Percentiles rank a stretch among this genome's conserved stretches.
These are phyloP conservation scores for Bombus balteatus DNA, from an alignment of 1,140 invertebrate genomes.

Conservation along the genomic window DNA sequence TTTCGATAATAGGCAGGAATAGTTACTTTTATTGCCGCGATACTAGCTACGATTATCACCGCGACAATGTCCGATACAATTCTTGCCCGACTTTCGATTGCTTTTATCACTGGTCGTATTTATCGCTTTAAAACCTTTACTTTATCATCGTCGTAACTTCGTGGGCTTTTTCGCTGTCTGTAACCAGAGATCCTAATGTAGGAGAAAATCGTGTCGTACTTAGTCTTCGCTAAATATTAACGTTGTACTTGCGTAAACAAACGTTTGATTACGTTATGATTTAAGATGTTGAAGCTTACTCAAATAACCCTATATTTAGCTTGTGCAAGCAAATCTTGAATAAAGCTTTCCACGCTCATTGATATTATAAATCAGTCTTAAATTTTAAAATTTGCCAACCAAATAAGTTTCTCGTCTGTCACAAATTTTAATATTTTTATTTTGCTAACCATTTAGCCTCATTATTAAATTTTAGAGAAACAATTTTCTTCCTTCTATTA, in stretches of 20 bases:
- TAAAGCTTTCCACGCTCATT: not conserved
- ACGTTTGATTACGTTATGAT: not conserved
- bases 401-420: not conserved
- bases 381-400: not conserved
- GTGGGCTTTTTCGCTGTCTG: not conserved
- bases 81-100: constrained; percentile 25
- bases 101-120: constrained; percentile 28
- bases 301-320: not conserved
- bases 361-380: not conserved
- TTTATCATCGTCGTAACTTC: not conserved
- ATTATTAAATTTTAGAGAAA: not conserved
- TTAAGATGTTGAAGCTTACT: not conserved
- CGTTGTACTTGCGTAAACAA: not conserved
- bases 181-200: too few relatives aligned
- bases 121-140: not conserved
- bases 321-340: not conserved
- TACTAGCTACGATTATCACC: constrained; percentile 37
- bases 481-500: not conserved
- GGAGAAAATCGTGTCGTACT: too few relatives aligned
- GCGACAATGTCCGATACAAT: constrained; percentile 5
- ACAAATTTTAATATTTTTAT: too few relatives aligned
- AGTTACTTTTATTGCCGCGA: constrained; percentile 46
- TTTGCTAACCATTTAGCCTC: not conserved
- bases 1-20: constrained; percentile 45
- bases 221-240: too few relatives aligned